phyloP scores from a whole-genome alignment of 2,113 vertebrate genomes.

The Penelope pileata region DNA sequence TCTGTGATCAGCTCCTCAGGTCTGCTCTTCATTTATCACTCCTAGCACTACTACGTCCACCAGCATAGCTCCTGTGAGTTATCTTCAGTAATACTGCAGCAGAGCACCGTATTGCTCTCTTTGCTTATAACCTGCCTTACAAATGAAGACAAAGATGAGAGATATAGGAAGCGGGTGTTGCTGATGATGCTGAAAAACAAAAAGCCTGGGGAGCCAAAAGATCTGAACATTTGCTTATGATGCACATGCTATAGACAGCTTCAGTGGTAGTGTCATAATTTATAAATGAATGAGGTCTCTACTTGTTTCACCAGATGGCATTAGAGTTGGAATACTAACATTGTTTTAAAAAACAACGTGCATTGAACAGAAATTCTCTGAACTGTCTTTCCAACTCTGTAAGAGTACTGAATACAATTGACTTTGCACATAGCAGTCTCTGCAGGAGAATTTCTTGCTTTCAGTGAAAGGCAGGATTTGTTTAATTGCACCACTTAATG shows the following conservation, averaged over 20 bases:
- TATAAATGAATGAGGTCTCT: not conserved
- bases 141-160: not conserved
- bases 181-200: not conserved
- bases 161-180: not conserved
- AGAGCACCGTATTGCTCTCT: not conserved
- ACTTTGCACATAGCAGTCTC: not conserved
- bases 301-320: not conserved
- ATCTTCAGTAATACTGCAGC: not conserved
- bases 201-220: not conserved
- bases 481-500: constrained; percentile 9
- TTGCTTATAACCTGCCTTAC: not conserved
- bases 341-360: not conserved
- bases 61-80: not conserved
- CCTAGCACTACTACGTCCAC: not conserved
- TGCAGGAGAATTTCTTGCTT: not conserved
- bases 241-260: not conserved
- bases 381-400: not conserved
- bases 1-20: not conserved
- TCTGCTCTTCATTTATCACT: not conserved
- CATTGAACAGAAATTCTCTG: not conserved
- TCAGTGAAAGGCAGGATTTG: not conserved
- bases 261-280: not conserved
- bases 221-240: not conserved
- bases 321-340: not conserved
- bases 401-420: not conserved